Percentiles rank a stretch among this genome's conserved stretches.
Conservation (phyloP, 1,140 invertebrate species). For the Drosophila gunungcola region DNA sequence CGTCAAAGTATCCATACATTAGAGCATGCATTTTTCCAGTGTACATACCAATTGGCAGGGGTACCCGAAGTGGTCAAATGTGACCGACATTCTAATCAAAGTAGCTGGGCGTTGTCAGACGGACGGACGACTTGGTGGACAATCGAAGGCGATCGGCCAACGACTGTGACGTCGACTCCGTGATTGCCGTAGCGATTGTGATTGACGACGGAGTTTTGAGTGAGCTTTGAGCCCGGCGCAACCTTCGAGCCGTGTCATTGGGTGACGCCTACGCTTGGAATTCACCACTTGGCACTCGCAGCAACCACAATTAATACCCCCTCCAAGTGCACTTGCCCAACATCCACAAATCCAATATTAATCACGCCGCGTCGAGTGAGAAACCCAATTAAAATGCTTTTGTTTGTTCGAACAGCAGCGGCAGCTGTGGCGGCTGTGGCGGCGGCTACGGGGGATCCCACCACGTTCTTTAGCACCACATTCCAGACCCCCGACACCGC, state of each 20-base stretch:
- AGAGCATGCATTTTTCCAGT: conserved; percentile 4
- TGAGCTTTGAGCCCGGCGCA: conserved; percentile 38
- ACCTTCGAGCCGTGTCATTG: conserved; percentile 58
- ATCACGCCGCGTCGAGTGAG: conserved; percentile 31
- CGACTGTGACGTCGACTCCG: conserved; percentile 55
- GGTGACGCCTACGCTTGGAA: conserved; percentile 75
- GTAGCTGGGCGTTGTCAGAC: conserved; percentile 43
- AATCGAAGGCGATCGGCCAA: conserved; percentile 44
- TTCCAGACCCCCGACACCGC: conserved; percentile 74
- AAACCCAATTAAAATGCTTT: conserved; percentile 51
- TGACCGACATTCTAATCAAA: conserved; percentile 56
- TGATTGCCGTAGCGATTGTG: conserved; percentile 57
- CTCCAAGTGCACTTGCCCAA: conserved; percentile 64
- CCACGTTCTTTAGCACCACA: conserved; percentile 63
- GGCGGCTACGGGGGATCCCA: conserved; percentile 56
- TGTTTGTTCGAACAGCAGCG: conserved; percentile 52
- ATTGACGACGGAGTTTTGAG: conserved; percentile 41
- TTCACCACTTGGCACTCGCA: conserved; percentile 63
- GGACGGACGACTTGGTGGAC: conserved; percentile 37
- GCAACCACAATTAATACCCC: conserved; percentile 55
- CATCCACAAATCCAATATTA: conserved; percentile 54
- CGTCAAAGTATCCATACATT: background rate
- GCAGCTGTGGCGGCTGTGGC: conserved; percentile 57
- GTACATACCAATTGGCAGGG: conserved; percentile 4
- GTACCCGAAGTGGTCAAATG: conserved; percentile 19